phyloP scores from a whole-genome alignment of 2,888 invertebrate genomes.

The Tryphoninae sp. region DNA sequence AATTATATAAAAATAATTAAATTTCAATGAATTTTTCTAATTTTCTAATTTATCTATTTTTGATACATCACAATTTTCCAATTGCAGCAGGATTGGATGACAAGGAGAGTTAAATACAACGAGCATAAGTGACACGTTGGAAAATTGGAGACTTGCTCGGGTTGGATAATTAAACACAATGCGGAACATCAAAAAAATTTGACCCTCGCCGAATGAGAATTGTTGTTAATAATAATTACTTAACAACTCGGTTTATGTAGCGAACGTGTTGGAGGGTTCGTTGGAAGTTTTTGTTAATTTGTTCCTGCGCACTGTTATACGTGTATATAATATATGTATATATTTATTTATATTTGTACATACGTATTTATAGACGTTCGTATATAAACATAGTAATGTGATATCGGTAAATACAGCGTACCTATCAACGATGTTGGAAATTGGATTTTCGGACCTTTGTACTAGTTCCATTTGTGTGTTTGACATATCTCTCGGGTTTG shows the following conservation, averaged over 20 bases:
- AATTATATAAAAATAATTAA: background rate
- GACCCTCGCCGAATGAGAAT: background rate
- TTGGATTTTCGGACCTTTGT: constrained; percentile 22
- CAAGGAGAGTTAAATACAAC: background rate
- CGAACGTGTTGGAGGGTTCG: background rate
- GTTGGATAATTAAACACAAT: background rate
- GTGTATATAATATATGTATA: background rate
- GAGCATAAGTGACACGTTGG: background rate
- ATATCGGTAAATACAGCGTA: background rate
- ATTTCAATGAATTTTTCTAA: background rate
- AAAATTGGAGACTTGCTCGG: background rate
- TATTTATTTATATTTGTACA: background rate
- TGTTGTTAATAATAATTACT: background rate
- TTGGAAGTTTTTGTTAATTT: background rate
- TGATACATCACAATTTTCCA: background rate
- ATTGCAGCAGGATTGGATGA: background rate
- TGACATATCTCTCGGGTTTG: constrained; percentile 16
- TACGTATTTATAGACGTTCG: background rate
- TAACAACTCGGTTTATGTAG: constrained; percentile 8
- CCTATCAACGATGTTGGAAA: constrained; percentile 12
- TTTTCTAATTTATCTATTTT: background rate
- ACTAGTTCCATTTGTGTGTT: constrained; percentile 12
- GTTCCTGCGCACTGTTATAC: background rate
- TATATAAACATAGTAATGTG: background rate
- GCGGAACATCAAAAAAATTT: background rate